Percentiles rank a stretch among this genome's conserved stretches.
These are phyloP conservation scores for Alcedo quadribrachys DNA, from an alignment of 2,797 vertebrate species.

Conservation along the genomic window DNA sequence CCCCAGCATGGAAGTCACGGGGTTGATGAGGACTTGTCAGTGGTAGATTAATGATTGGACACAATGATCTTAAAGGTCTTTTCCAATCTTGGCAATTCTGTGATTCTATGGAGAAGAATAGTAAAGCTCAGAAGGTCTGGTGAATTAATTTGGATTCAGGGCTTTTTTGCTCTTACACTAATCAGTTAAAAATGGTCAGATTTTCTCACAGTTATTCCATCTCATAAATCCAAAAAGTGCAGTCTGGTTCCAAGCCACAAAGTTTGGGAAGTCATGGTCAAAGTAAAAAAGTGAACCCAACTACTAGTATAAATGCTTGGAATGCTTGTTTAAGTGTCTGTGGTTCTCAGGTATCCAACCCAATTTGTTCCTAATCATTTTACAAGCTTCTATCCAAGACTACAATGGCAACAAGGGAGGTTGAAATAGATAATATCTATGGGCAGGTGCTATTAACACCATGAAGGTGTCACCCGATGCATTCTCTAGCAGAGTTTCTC, in stretches of 20 bases:
- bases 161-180: not conserved
- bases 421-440: not conserved
- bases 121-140: not conserved
- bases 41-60: no score
- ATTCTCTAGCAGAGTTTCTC: not conserved
- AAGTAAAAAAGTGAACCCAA: not conserved
- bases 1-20: not conserved
- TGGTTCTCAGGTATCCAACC: not conserved
- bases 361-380: not conserved
- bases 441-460: not conserved
- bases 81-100: no score
- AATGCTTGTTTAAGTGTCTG: not conserved
- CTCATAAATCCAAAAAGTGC: not conserved
- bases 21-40: not conserved
- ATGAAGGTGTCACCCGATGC: not conserved
- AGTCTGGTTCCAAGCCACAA: not conserved
- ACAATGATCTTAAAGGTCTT: no score
- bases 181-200: not conserved
- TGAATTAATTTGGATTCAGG: not conserved
- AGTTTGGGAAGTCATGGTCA: rapidly evolving
- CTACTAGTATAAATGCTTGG: not conserved
- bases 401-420: not conserved
- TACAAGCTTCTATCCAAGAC: not conserved
- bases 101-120: not conserved
- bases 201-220: not conserved